phyloP scores from a whole-genome alignment of 2,888 invertebrate species.

The Protonemura montana region DNA sequence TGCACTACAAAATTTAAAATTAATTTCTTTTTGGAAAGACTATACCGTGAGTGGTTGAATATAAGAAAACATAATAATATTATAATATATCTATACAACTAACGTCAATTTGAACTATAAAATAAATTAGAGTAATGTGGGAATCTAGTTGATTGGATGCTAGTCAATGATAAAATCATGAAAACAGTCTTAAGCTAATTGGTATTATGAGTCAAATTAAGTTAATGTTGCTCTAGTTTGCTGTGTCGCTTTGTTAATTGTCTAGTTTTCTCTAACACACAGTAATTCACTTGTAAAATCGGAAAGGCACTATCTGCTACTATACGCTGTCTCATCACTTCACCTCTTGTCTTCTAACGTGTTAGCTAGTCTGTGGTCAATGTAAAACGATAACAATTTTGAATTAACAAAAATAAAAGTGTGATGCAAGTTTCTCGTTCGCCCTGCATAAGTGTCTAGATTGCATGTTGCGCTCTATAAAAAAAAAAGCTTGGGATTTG shows the following conservation, averaged over 20 bases:
- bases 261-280: background rate
- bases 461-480: background rate
- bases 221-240: background rate
- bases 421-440: slow-evolving; percentile 27
- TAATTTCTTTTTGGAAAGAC: background rate
- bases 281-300: background rate
- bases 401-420: background rate
- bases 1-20: background rate
- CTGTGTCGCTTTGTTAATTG: background rate
- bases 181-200: background rate
- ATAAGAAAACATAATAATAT: background rate
- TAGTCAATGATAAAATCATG: background rate
- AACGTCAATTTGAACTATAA: background rate
- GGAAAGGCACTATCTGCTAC: background rate
- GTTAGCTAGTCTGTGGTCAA: background rate
- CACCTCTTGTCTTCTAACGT: slow-evolving; percentile 7
- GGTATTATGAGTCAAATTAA: background rate
- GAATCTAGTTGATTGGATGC: background rate
- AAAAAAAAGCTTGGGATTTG: slow-evolving; percentile 58
- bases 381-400: slow-evolving; percentile 18
- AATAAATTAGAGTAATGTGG: background rate
- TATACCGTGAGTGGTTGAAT: background rate
- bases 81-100: slow-evolving; percentile 12
- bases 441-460: slow-evolving; percentile 28
- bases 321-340: background rate